A percentile compares a stretch with the other conserved stretches of the same genome.
Evolutionary conservation across 1,140 invertebrate species (phyloP).

Genomic region (Kradibia gibbosae): DNA sequence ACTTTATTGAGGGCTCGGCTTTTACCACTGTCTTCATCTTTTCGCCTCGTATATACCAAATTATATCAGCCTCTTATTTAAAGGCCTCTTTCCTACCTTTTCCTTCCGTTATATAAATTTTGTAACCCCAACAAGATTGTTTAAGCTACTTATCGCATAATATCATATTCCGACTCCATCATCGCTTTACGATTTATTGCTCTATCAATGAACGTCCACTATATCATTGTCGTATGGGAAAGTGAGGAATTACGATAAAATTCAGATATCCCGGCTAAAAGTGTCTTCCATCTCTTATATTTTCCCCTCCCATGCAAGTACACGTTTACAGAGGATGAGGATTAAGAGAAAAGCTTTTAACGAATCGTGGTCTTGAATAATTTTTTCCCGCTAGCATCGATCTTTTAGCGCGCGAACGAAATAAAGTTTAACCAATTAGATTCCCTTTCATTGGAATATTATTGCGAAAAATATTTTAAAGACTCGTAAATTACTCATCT

Average conservation of each 20-base stretch:
- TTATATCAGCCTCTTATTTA: neutral
- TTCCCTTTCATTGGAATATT: slow-evolving; percentile 20
- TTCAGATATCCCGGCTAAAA: neutral
- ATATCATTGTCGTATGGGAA: neutral
- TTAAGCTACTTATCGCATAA: neutral
- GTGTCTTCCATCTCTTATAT: neutral
- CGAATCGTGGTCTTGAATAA: neutral
- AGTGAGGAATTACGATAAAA: neutral
- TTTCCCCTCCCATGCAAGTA: neutral
- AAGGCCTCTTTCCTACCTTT: neutral
- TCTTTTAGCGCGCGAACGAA: neutral
- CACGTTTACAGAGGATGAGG: neutral
- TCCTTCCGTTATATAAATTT: neutral
- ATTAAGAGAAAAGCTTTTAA: neutral
- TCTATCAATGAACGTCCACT: neutral
- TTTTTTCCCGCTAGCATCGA: neutral
- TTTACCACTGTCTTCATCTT: neutral
- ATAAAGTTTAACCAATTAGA: slow-evolving; percentile 13
- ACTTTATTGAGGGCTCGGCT: neutral
- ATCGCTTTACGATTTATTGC: neutral
- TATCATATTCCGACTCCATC: neutral
- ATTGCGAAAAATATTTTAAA: slow-evolving; percentile 14
- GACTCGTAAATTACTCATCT: slow-evolving; percentile 25
- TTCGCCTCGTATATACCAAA: neutral
- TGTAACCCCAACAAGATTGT: neutral